A percentile compares a stretch with the other conserved stretches of the same genome.
These are phyloP conservation scores for Stenolophus ochropezus DNA, from an alignment of 2,888 invertebrate genomes.

Conservation along the genomic window DNA sequence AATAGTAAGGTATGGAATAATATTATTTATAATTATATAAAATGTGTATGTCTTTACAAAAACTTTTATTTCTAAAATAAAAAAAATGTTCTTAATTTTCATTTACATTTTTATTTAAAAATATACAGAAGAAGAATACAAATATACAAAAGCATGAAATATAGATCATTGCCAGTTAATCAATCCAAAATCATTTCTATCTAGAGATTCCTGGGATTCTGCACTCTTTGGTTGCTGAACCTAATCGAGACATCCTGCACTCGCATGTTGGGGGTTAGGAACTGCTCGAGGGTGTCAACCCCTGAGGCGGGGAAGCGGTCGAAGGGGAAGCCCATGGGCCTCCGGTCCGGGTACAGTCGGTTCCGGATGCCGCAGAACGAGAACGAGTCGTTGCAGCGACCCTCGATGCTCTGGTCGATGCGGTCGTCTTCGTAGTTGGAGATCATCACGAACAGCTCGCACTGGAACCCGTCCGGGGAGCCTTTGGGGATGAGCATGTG, in stretches of 20 bases:
- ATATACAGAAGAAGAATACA: background rate
- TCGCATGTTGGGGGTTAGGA: constrained; percentile 84
- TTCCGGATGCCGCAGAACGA: constrained; percentile 88
- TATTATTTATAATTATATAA: too few species aligned
- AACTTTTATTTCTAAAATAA: too few species aligned
- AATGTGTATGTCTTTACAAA: too few species aligned
- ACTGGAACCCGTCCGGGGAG: constrained; percentile 78
- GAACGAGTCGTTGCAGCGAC: constrained; percentile 82
- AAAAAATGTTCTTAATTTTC: too few species aligned
- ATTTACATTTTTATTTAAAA: background rate
- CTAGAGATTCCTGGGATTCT: constrained; percentile 35
- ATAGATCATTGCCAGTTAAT: background rate
- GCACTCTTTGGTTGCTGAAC: constrained; percentile 76
- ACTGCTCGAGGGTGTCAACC: constrained; percentile 78
- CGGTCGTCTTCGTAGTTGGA: constrained; percentile 82
- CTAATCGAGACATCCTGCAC: constrained; percentile 78
- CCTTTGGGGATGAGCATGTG: constrained; percentile 88
- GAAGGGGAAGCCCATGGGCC: constrained; percentile 91
- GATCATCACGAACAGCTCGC: constrained; percentile 86
- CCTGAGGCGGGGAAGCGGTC: constrained; percentile 78
- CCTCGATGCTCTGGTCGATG: constrained; percentile 77
- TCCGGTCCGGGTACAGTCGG: constrained; percentile 85
- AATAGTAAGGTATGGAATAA: too few species aligned
- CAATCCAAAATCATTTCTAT: background rate
- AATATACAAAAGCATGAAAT: background rate